These are phyloP conservation scores for Hyperoplus lanceolatus DNA, from an alignment of 2,797 vertebrate species.

Conservation along the genomic window DNA sequence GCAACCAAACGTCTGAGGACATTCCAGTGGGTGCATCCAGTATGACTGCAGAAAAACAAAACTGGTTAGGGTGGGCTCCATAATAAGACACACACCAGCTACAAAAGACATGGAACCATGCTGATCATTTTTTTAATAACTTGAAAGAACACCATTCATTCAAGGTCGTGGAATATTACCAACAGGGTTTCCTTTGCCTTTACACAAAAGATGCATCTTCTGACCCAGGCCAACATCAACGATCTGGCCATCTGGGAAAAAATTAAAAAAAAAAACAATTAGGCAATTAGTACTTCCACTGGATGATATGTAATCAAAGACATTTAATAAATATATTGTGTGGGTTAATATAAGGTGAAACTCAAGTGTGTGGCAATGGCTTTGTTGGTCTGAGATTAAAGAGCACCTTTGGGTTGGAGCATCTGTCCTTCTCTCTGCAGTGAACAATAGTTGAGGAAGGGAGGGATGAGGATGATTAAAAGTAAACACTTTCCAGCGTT, in stretches of 20 bases:
- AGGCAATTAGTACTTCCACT: neutral
- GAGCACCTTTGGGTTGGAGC: conserved; percentile 83
- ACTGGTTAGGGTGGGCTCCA: conserved; percentile 2
- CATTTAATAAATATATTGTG: neutral
- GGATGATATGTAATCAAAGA: neutral
- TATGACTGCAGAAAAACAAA: conserved; percentile 76
- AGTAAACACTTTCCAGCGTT: conserved; percentile 84
- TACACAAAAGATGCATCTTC: conserved; percentile 86
- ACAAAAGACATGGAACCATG: neutral
- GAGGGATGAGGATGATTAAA: conserved; percentile 84
- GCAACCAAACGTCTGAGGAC: conserved; percentile 88
- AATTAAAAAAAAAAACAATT: conserved; percentile 25
- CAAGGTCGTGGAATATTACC: conserved; percentile 70
- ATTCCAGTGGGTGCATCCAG: conserved; percentile 87
- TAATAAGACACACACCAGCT: neutral
- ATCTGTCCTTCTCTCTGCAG: conserved; percentile 87
- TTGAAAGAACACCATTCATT: neutral
- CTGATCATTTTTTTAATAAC: neutral
- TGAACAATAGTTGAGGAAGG: conserved; percentile 89
- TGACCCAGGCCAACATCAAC: conserved; percentile 88
- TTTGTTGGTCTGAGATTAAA: neutral
- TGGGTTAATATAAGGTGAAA: neutral
- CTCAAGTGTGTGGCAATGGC: conserved; percentile 10
- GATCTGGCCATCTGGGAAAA: conserved; percentile 78
- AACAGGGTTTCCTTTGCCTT: conserved; percentile 86